phyloP scores from a whole-genome alignment of 2,113 vertebrate species.

The Varanus salvator region DNA sequence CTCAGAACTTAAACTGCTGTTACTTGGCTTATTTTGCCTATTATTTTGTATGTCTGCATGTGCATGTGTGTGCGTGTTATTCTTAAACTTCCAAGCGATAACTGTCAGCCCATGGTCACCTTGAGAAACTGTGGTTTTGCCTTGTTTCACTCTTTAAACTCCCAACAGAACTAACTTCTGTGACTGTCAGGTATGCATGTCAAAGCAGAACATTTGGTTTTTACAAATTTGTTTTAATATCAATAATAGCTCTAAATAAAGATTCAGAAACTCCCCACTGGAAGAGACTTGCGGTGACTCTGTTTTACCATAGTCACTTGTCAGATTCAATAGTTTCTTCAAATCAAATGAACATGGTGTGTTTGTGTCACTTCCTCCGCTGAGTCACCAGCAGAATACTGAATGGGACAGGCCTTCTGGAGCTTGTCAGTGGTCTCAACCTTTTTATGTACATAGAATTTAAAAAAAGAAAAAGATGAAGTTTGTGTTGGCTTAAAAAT shows the following conservation, averaged over 20 bases:
- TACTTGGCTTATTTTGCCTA: too few relatives aligned
- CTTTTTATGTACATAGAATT: not conserved
- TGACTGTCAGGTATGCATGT: not conserved
- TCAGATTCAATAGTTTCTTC: not conserved
- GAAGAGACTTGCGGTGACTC: not conserved
- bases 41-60: too few relatives aligned
- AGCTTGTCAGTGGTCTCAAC: not conserved
- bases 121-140: not conserved
- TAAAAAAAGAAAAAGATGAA: not conserved
- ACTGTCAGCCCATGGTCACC: not conserved
- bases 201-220: not conserved
- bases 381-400: not conserved
- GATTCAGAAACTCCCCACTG: not conserved
- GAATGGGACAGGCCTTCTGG: not conserved
- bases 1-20: not conserved
- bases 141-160: accelerated
- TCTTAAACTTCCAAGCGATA: not conserved
- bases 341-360: not conserved
- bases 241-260: not conserved
- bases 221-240: not conserved
- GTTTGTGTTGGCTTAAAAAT: not conserved
- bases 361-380: not conserved
- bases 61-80: not conserved
- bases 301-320: not conserved
- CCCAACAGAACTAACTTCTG: not conserved